A percentile compares a stretch with the other conserved stretches of the same genome.
phyloP scores from a whole-genome alignment of 30 jellyfish, hydroid and myxozoan genomes.

The Aurelia sp. region DNA sequence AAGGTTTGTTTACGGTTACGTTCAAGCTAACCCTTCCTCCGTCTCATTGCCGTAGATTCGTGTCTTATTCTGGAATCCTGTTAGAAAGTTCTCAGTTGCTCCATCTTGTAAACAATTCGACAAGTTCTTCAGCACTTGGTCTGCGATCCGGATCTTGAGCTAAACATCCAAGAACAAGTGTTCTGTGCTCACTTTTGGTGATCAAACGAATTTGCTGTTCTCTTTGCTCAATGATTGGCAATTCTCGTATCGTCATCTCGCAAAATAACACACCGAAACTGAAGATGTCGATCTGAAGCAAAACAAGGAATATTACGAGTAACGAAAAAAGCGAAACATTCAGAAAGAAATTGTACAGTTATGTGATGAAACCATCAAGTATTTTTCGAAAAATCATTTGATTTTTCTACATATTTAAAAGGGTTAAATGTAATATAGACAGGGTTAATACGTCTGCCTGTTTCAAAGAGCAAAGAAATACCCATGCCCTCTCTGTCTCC shows the following conservation, averaged over 20 bases:
- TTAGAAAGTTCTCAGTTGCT: no score
- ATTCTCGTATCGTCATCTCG: slow-evolving; percentile 87
- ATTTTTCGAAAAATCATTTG: no score
- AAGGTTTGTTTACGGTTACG: no score
- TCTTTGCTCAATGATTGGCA: slow-evolving; percentile 87
- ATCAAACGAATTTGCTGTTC: slow-evolving; percentile 73
- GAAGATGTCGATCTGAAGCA: slow-evolving; percentile 81
- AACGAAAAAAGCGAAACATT: not conserved
- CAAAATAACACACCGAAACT: slow-evolving; percentile 94
- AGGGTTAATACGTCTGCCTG: no score
- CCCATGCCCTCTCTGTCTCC: no score
- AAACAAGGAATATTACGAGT: not conserved
- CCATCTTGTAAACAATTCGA: slow-evolving; percentile 39
- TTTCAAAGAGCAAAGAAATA: no score
- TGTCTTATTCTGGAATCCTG: no score
- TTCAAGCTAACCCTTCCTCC: no score
- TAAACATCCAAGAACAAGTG: slow-evolving; percentile 57
- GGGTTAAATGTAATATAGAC: no score
- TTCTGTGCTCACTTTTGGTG: slow-evolving; percentile 48
- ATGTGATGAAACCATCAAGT: no score
- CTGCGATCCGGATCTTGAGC: slow-evolving; percentile 43
- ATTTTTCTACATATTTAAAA: no score
- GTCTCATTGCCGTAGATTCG: no score
- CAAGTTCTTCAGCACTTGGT: slow-evolving; percentile 54
- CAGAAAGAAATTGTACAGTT: not conserved